Base-by-base conservation (phyloP, 1,140 invertebrate genomes). In the Batillaria attramentaria region DNA sequence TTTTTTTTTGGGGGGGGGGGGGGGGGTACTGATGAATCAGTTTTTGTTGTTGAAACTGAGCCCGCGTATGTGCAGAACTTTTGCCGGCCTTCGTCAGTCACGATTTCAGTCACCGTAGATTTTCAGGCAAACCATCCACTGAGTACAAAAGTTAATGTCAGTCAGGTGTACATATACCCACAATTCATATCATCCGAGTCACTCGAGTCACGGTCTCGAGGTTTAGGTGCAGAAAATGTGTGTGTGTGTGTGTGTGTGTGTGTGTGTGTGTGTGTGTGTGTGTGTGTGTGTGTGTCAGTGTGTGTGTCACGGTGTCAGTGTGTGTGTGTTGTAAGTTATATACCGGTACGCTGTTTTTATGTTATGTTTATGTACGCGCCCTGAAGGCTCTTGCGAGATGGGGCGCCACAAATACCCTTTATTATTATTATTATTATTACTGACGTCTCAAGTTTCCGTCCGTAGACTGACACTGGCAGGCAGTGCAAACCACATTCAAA, bases 181-280 rank as follows among this genome's bases (percentile, higher is more conserved):
- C 24, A 24, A 31, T 62, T 10, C 13, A 62, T 16, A 20, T 10
- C 31, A 28, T 8, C 57, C n/a, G 18, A 62, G 31, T 28, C 16
- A 18, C 8, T 62, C n/a, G n/a, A 28, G 18, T 24, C 24, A 35
- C 28, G 6, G 62, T 66, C 31, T 33, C 31, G 2, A 20, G 6
- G 62, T 66, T 28, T 66, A n/a, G n/a, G n/a, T n/a, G n/a, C n/a
- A n/a, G n/a, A n/a, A n/a, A n/a, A 8, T 28, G 31, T 10, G 31
- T 28, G 31, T 66, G 62, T 66, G 62, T 28, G 31, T 66, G 31
- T 66, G 31, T 66, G 62, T 33, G 31, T 66, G 62, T 66, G 31
- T 10, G 62, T 1, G 3, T 28, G 31, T 33, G 62, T 66, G 28
- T 66, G 62, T 66, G n/a, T 66, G 62, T 35, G 62, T 35, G 62